Percentiles rank a stretch among this genome's conserved stretches.
Conservation (phyloP, 2,113 vertebrate genomes). For the Condylura cristata region DNA sequence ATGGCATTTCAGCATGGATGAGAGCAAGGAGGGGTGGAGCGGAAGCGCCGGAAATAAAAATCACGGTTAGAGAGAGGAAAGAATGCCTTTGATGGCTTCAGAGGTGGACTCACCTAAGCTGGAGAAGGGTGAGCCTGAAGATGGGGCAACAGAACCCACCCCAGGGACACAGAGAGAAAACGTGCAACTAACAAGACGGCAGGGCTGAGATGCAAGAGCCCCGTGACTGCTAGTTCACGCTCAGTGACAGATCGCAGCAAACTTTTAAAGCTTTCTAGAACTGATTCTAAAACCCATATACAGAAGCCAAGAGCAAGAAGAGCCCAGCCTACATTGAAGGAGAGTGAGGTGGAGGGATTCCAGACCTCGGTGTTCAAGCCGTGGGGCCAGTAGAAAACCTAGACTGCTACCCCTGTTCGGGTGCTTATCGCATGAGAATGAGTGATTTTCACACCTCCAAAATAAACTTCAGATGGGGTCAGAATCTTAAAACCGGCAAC, state of each 20-base stretch:
- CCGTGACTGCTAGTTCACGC: neutral
- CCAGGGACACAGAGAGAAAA: neutral
- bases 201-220: neutral
- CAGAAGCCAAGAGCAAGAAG: neutral
- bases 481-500: neutral
- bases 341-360: neutral
- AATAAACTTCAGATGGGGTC: neutral
- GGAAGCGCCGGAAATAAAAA: neutral
- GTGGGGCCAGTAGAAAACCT: neutral
- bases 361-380: neutral
- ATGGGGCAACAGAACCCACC: neutral
- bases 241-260: too few species aligned
- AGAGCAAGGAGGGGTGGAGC: neutral
- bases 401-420: fast-evolving
- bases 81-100: neutral
- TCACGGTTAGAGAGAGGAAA: neutral
- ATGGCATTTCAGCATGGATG: neutral
- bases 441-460: neutral
- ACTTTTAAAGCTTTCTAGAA: neutral
- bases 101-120: neutral
- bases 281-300: neutral
- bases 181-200: neutral
- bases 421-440: neutral
- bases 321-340: neutral
- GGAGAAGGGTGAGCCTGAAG: neutral